Conservation (phyloP, 2,113 vertebrate species). For the Halcyon senegalensis region DNA sequence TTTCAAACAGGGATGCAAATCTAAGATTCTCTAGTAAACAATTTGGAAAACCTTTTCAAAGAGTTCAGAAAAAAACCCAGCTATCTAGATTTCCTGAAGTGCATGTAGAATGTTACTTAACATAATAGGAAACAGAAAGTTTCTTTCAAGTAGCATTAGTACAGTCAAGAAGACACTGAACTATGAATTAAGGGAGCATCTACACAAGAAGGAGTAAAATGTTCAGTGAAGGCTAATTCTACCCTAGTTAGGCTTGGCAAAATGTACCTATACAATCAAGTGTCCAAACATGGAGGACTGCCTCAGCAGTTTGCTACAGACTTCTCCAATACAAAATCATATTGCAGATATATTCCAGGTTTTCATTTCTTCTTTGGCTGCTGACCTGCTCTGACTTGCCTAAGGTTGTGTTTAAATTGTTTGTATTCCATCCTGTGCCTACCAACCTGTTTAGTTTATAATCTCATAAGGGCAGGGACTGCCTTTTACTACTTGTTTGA, state of each 20-base stretch:
- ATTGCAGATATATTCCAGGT: not conserved
- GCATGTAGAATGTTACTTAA: not conserved
- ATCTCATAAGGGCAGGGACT: not conserved
- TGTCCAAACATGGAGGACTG: not conserved
- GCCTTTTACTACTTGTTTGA: slow-evolving; percentile 53
- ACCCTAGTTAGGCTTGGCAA: not conserved
- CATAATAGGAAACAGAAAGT: not conserved
- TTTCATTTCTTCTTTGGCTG: not conserved
- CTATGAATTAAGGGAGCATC: not conserved
- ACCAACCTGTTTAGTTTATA: slow-evolving; percentile 12
- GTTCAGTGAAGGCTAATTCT: not conserved
- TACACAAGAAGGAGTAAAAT: not conserved
- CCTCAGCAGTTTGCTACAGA: not conserved
- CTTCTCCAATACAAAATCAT: not conserved
- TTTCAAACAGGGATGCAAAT: not conserved
- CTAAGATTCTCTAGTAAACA: not conserved
- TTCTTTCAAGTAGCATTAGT: not conserved
- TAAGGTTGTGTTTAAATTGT: slow-evolving; percentile 25
- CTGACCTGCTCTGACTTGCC: slow-evolving; percentile 2
- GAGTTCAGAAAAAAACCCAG: not conserved
- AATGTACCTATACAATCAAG: not conserved
- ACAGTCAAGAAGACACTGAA: not conserved
- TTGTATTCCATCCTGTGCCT: not conserved
- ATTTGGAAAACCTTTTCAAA: not conserved
- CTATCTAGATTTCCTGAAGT: not conserved